These are phyloP conservation scores for Alligator mississippiensis DNA, from an alignment of 2,113 vertebrate genomes.

Conservation along the genomic window DNA sequence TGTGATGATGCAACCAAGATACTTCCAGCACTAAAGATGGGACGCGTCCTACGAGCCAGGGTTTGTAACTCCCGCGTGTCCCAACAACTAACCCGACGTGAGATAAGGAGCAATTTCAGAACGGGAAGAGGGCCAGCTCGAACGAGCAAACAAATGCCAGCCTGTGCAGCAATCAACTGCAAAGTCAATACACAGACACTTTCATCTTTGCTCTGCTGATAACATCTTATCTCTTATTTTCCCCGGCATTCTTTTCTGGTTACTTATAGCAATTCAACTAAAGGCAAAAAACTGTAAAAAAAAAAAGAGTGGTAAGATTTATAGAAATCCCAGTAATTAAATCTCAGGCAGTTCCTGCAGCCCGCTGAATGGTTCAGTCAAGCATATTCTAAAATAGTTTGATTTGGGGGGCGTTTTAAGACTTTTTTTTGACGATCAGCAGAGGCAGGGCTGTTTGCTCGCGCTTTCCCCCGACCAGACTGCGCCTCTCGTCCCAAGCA, in stretches of 20 bases:
- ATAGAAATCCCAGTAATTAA: conserved; percentile 24
- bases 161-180: background rate
- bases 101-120: background rate
- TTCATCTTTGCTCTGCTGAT: background rate
- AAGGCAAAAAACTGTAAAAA: background rate
- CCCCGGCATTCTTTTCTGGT: background rate
- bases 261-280: background rate
- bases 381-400: background rate
- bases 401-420: background rate
- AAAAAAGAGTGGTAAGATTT: background rate
- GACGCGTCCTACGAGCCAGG: background rate
- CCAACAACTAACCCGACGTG: accelerated
- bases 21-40: background rate
- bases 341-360: conserved; percentile 15
- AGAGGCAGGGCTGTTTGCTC: conserved; percentile 34
- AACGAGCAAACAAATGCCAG: background rate
- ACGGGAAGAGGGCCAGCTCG: background rate
- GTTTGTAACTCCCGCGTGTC: background rate
- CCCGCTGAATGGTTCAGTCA: conserved; percentile 40
- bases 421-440: conserved; percentile 24
- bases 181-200: background rate
- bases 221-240: background rate
- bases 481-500: background rate
- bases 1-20: background rate
- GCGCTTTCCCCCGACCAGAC: background rate